Percentiles rank a stretch among this genome's conserved stretches.
These are phyloP conservation scores for Epinephelus moara DNA, from an alignment of 2,113 vertebrate genomes.

Conservation along the genomic window DNA sequence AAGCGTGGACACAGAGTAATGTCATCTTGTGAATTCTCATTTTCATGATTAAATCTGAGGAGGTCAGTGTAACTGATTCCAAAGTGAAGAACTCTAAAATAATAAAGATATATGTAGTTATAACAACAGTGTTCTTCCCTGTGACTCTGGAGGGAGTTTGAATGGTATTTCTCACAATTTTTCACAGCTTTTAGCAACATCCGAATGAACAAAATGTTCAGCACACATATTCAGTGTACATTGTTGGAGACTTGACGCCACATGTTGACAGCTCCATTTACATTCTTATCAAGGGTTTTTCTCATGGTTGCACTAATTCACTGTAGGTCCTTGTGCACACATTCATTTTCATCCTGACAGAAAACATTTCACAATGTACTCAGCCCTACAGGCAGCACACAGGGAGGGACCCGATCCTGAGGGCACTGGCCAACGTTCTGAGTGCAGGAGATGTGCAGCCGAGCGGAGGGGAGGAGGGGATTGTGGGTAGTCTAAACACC, in stretches of 20 bases:
- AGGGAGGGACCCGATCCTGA: slow-evolving; percentile 57
- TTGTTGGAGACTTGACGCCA: slow-evolving; percentile 11
- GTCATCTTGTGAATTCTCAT: neutral
- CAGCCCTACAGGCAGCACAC: slow-evolving; percentile 25
- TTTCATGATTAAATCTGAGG: slow-evolving; percentile 19
- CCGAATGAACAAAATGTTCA: slow-evolving; percentile 37
- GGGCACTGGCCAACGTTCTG: slow-evolving; percentile 51
- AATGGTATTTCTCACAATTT: slow-evolving; percentile 25
- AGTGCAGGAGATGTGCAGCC: slow-evolving; percentile 40
- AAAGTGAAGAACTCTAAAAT: slow-evolving; percentile 20
- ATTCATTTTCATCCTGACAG: slow-evolving; percentile 60
- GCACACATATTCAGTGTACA: slow-evolving; percentile 31
- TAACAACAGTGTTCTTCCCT: slow-evolving; percentile 29
- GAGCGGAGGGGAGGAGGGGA: slow-evolving; percentile 52
- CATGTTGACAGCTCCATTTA: slow-evolving; percentile 20
- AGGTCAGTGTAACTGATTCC: slow-evolving; percentile 15
- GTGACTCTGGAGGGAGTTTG: neutral
- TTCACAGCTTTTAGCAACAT: slow-evolving; percentile 31
- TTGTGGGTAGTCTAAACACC: slow-evolving; percentile 78
- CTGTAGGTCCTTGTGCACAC: slow-evolving; percentile 29
- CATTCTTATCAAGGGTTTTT: slow-evolving; percentile 27
- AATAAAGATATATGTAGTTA: slow-evolving; percentile 34
- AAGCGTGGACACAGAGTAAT: neutral
- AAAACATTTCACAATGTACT: slow-evolving; percentile 65
- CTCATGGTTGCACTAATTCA: slow-evolving; percentile 20